A percentile compares a stretch with the other conserved stretches of the same genome.
phyloP scores from a whole-genome alignment of 2,888 invertebrate species.

The Serripes groenlandicus region DNA sequence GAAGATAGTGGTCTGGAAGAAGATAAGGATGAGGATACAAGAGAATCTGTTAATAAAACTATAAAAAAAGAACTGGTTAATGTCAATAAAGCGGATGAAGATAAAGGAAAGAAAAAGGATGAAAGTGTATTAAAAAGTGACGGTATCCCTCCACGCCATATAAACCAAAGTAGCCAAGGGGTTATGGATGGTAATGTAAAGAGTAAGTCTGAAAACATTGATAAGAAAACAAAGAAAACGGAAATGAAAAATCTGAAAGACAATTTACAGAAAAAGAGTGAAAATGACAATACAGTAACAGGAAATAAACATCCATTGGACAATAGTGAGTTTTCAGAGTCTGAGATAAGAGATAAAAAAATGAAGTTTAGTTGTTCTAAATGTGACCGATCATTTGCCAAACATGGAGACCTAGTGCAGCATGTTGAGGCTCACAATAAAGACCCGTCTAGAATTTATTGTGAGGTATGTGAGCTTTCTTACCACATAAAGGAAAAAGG shows the following conservation, averaged over 20 bases:
- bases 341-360: constrained; percentile 1
- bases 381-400: constrained; percentile 52
- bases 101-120: background rate
- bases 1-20: constrained; percentile 38
- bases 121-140: background rate
- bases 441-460: constrained; percentile 48
- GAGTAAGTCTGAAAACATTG: background rate
- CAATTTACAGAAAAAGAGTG: constrained; percentile 12
- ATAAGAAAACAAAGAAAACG: background rate
- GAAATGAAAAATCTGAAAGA: constrained; percentile 30
- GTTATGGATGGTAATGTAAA: background rate
- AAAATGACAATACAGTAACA: background rate
- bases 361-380: constrained; percentile 53
- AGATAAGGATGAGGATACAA: constrained; percentile 35
- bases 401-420: constrained; percentile 42
- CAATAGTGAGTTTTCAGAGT: background rate
- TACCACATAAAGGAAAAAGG: constrained; percentile 52
- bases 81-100: background rate
- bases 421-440: constrained; percentile 50
- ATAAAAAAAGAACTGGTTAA: background rate
- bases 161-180: background rate
- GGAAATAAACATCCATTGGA: background rate
- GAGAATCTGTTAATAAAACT: constrained; percentile 9
- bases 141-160: background rate
- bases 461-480: constrained; percentile 56